Evolutionary conservation across 2,888 invertebrate genomes (phyloP).

Genomic region (Ornithoptera alexandrae): DNA sequence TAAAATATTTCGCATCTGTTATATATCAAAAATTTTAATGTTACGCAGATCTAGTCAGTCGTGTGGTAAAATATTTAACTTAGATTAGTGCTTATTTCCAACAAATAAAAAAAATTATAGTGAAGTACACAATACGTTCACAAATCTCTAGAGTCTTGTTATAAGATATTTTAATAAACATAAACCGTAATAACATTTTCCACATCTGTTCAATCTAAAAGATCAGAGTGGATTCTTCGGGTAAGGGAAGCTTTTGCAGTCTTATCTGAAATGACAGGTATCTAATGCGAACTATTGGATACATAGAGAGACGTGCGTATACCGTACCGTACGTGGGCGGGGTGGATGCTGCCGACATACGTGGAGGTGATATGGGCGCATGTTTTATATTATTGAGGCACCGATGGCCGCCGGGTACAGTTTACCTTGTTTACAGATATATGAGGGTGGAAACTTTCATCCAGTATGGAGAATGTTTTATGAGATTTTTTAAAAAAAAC

Average conservation of each 20-base stretch:
- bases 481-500: slow-evolving; percentile 27
- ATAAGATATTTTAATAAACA: slow-evolving; percentile 27
- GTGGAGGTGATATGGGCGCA: slow-evolving; percentile 57
- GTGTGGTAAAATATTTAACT: not conserved
- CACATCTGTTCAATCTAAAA: slow-evolving; percentile 17
- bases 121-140: not conserved
- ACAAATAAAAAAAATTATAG: too few species aligned
- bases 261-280: slow-evolving; percentile 35
- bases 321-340: slow-evolving; percentile 45
- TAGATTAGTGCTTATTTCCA: not conserved
- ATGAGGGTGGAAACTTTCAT: slow-evolving; percentile 45
- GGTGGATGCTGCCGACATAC: slow-evolving; percentile 54
- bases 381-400: slow-evolving; percentile 77
- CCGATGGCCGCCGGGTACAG: slow-evolving; percentile 48
- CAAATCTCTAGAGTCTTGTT: slow-evolving; percentile 14
- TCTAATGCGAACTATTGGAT: slow-evolving; percentile 32
- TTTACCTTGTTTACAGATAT: slow-evolving; percentile 68
- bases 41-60: not conserved
- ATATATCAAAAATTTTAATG: not conserved
- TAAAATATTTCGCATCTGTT: not conserved
- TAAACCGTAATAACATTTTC: slow-evolving; percentile 18
- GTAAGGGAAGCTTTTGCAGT: slow-evolving; percentile 29
- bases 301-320: slow-evolving; percentile 39
- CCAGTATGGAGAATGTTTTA: slow-evolving; percentile 29
- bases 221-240: slow-evolving; percentile 23